Conservation (phyloP, 2,797 vertebrate species). For the Crenichthys baileyi region DNA sequence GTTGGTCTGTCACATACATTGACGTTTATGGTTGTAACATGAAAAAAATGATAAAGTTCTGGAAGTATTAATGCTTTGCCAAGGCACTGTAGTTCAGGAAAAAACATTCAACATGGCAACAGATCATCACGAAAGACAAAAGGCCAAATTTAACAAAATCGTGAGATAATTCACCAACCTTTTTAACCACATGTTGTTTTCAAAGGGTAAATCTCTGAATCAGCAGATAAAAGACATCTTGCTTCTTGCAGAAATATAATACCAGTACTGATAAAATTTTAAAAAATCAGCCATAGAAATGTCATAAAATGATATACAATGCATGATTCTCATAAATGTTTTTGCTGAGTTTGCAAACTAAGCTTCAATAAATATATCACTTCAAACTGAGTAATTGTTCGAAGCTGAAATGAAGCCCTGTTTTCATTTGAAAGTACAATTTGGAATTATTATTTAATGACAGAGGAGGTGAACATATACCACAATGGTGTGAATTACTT, state of each 20-base stretch:
- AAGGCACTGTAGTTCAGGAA: conserved; percentile 12
- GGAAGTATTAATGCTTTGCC: not conserved
- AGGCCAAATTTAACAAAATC: not conserved
- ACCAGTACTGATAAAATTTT: not conserved
- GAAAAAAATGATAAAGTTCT: not conserved
- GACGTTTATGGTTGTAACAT: not conserved
- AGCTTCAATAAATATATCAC: not conserved
- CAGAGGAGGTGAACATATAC: not conserved
- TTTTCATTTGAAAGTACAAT: not conserved
- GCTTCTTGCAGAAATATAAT: not conserved
- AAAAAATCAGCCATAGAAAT: not conserved
- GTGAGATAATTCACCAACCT: not conserved
- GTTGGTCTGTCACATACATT: not conserved
- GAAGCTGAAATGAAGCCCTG: not conserved
- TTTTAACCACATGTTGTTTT: not conserved
- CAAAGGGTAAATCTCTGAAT: not conserved
- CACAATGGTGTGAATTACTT: not conserved
- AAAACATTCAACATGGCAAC: conserved; percentile 21
- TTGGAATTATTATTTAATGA: not conserved
- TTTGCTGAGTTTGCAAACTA: not conserved
- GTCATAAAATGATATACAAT: not conserved
- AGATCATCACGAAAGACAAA: conserved; percentile 18
- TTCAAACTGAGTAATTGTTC: not conserved
- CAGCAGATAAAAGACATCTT: not conserved
- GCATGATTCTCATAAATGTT: not conserved